These are phyloP conservation scores for Amphibalanus amphitrite DNA, from an alignment of 1,140 invertebrate genomes.

Conservation along the genomic window DNA sequence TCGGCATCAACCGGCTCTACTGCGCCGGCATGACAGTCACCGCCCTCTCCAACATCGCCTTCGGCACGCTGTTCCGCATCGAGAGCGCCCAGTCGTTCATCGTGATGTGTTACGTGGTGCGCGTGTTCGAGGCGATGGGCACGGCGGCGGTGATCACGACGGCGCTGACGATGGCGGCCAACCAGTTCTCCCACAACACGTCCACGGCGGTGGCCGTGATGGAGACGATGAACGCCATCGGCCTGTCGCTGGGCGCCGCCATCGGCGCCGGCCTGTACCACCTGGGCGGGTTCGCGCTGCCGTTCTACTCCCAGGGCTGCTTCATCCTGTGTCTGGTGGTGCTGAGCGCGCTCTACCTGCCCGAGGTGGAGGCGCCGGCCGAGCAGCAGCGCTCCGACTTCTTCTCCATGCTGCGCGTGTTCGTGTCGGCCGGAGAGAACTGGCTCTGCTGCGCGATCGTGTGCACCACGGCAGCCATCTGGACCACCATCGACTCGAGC, in stretches of 20 bases:
- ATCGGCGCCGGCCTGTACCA: slow-evolving; percentile 28
- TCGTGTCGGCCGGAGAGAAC: slow-evolving; percentile 39
- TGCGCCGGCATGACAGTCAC: slow-evolving; percentile 28
- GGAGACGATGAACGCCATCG: slow-evolving; percentile 30
- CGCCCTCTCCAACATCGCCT: slow-evolving; percentile 26
- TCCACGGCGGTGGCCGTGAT: slow-evolving; percentile 26
- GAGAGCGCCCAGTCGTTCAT: slow-evolving; percentile 39
- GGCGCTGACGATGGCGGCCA: slow-evolving; percentile 36
- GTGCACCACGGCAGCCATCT: background rate
- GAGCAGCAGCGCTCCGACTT: slow-evolving; percentile 7
- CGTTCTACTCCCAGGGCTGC: slow-evolving; percentile 33
- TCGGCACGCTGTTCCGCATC: slow-evolving; percentile 26
- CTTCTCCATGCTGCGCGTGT: slow-evolving; percentile 42
- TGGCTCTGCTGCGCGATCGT: slow-evolving; percentile 23
- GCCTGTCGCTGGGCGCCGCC: slow-evolving; percentile 36
- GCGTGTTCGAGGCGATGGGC: slow-evolving; percentile 37
- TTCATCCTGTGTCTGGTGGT: slow-evolving; percentile 32
- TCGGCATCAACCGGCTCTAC: slow-evolving; percentile 27
- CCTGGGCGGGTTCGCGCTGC: slow-evolving; percentile 34
- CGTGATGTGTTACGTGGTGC: slow-evolving; percentile 26
- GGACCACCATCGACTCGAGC: background rate
- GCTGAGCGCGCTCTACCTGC: slow-evolving; percentile 37
- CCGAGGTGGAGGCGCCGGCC: slow-evolving; percentile 23
- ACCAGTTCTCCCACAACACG: slow-evolving; percentile 32
- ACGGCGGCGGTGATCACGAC: slow-evolving; percentile 35